Conservation (phyloP, 53 echinoderm and acorn worm genomes). For the Crossaster papposus region DNA sequence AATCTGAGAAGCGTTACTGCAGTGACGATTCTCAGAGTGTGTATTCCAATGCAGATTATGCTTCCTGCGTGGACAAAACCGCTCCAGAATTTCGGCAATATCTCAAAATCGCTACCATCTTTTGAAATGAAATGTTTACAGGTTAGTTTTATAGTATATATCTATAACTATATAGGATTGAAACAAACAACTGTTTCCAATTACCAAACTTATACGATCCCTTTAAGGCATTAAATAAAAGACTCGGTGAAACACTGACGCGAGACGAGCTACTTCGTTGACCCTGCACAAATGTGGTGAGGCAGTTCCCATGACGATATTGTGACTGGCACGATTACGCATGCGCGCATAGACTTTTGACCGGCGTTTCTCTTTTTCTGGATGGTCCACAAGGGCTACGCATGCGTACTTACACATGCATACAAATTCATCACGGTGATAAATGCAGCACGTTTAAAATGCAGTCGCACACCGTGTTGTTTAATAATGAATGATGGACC, state of each 20-base stretch:
- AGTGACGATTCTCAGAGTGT: no score
- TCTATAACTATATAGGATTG: no score
- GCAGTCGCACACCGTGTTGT: neutral
- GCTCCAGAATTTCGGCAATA: no score
- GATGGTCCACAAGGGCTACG: neutral
- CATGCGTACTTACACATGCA: neutral
- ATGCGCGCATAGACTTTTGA: neutral
- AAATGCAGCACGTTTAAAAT: neutral
- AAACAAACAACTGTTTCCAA: no score
- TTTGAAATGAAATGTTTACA: no score
- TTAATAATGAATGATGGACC: conserved; percentile 15
- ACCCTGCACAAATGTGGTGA: neutral
- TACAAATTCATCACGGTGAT: neutral
- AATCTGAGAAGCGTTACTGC: no score
- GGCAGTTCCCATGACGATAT: neutral
- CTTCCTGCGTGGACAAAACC: no score
- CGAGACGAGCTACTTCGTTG: conserved; percentile 20
- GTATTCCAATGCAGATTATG: no score
- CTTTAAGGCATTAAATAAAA: neutral
- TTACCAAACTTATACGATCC: no score
- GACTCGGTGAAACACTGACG: neutral
- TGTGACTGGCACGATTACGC: neutral
- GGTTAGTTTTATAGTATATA: no score
- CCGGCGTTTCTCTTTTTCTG: neutral
- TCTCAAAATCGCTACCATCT: no score